A percentile compares a stretch with the other conserved stretches of the same genome.
Evolutionary conservation across 2,113 vertebrate genomes (phyloP).

Genomic region (Setophaga coronata): DNA sequence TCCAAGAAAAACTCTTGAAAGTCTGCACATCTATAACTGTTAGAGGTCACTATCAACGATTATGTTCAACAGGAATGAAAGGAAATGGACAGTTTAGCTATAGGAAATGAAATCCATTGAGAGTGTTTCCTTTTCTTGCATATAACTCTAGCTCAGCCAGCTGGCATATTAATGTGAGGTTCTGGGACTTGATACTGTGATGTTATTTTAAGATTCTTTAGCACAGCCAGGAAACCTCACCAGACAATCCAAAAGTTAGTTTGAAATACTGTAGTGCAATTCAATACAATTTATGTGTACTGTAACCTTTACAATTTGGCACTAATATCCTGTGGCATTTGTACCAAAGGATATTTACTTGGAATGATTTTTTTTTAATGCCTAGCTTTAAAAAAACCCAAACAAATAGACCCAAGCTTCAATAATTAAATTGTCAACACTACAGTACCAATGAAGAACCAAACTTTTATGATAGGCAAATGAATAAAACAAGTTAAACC

Average conservation of each 20-base stretch:
- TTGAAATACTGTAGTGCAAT: slow-evolving; percentile 62
- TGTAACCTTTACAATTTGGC: slow-evolving; percentile 40
- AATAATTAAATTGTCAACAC: background rate
- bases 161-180: slow-evolving; percentile 63
- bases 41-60: slow-evolving; percentile 29
- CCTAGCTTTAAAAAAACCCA: background rate
- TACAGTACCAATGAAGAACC: background rate
- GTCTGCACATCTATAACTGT: background rate
- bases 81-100: slow-evolving; percentile 68
- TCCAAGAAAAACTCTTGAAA: background rate
- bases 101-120: slow-evolving; percentile 72
- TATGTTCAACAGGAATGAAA: slow-evolving; percentile 43
- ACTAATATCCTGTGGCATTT: background rate
- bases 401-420: background rate
- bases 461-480: background rate
- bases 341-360: slow-evolving; percentile 27
- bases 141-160: slow-evolving; percentile 45
- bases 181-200: slow-evolving; percentile 67
- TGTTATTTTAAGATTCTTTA: slow-evolving; percentile 78
- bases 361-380: background rate
- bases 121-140: slow-evolving; percentile 65
- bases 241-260: slow-evolving; percentile 68
- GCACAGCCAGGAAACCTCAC: slow-evolving; percentile 73
- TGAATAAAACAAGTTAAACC: background rate
- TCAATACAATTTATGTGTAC: slow-evolving; percentile 43